phyloP scores from a whole-genome alignment of 1,140 invertebrate species.

The Rhagoletis pomonella region DNA sequence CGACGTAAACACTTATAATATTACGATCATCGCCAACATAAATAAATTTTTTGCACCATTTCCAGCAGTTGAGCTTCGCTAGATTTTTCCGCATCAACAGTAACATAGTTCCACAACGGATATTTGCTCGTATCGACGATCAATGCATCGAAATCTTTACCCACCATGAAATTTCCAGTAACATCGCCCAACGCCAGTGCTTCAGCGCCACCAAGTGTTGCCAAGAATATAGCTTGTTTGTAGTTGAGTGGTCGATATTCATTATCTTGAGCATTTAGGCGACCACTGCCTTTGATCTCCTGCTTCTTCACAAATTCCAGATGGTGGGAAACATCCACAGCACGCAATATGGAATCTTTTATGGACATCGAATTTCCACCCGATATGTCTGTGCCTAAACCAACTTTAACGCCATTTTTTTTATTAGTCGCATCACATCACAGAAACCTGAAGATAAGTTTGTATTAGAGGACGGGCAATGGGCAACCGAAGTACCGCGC shows the following conservation, averaged over 20 bases:
- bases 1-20: too few relatives aligned
- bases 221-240: conserved; percentile 87
- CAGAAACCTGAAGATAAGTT: conserved; percentile 89
- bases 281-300: conserved; percentile 64
- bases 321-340: conserved; percentile 84
- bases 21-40: conserved; percentile 66
- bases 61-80: too few relatives aligned
- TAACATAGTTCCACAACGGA: too few relatives aligned
- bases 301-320: conserved; percentile 75
- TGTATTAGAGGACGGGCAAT: conserved; percentile 92
- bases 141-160: conserved; percentile 91
- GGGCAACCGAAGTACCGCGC: conserved; percentile 81
- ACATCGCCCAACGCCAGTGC: conserved; percentile 82
- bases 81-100: too few relatives aligned
- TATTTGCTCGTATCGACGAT: conserved; percentile 78
- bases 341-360: conserved; percentile 82
- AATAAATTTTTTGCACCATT: not conserved
- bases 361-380: conserved; percentile 87
- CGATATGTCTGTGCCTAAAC: conserved; percentile 91
- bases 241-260: conserved; percentile 78
- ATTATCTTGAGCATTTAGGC: conserved; percentile 54
- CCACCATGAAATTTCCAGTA: conserved; percentile 86
- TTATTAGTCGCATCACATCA: conserved; percentile 82
- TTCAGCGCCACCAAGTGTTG: conserved; percentile 89
- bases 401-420: conserved; percentile 82